These are phyloP conservation scores for Temnothorax curvispinosus DNA, from an alignment of 1,140 invertebrate species.

Conservation along the genomic window DNA sequence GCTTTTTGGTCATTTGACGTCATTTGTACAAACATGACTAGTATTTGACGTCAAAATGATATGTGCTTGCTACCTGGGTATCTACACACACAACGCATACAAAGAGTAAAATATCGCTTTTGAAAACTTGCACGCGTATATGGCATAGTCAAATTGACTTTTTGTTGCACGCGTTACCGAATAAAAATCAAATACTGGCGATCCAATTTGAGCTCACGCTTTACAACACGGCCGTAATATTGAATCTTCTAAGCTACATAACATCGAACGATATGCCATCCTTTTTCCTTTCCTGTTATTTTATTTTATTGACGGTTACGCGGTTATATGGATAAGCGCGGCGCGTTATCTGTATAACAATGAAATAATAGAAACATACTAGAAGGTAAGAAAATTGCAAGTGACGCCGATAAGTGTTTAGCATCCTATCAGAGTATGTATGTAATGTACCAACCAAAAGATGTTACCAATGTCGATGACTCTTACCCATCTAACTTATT, in stretches of 20 bases:
- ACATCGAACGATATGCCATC: slow-evolving; percentile 39
- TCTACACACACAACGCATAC: not conserved
- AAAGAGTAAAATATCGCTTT: not conserved
- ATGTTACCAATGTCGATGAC: slow-evolving; percentile 56
- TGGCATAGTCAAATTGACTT: not conserved
- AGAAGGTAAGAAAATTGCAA: slow-evolving; percentile 76
- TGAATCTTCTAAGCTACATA: slow-evolving; percentile 30
- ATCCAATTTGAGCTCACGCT: slow-evolving; percentile 2
- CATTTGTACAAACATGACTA: no score
- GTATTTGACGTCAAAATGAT: no score
- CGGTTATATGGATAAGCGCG: slow-evolving; percentile 78
- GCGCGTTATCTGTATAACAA: slow-evolving; percentile 78
- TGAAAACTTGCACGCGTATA: not conserved
- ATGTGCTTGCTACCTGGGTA: no score
- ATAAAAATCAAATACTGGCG: slow-evolving; percentile 17
- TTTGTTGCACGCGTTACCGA: slow-evolving; percentile 4
- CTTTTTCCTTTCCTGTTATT: slow-evolving; percentile 52
- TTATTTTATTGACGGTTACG: slow-evolving; percentile 65
- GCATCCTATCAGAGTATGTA: slow-evolving; percentile 65
- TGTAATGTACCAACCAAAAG: slow-evolving; percentile 59
- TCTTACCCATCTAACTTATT: slow-evolving; percentile 47
- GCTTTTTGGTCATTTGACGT: no score
- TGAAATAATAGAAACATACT: slow-evolving; percentile 84
- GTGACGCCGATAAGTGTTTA: slow-evolving; percentile 73
- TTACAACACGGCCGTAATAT: not conserved